Conservation (phyloP, 2,888 invertebrate genomes). For the Invenusta paracnida region DNA sequence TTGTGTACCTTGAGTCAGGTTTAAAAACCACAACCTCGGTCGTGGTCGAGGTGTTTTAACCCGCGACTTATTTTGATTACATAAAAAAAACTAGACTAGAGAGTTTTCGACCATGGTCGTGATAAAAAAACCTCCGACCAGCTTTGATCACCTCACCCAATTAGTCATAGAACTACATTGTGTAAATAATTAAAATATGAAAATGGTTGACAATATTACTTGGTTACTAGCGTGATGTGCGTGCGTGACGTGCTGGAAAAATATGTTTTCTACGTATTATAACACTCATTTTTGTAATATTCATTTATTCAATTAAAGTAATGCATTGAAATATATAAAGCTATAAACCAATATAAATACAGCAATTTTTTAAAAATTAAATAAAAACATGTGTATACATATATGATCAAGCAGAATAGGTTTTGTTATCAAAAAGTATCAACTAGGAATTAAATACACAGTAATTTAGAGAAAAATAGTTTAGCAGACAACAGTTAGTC, state of each 20-base stretch:
- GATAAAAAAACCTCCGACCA: too few species aligned
- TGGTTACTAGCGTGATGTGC: neutral
- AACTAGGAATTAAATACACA: neutral
- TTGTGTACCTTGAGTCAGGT: too few species aligned
- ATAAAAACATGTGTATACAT: neutral
- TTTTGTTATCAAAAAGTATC: neutral
- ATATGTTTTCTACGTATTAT: neutral
- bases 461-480: neutral
- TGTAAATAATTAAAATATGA: neutral
- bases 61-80: too few species aligned
- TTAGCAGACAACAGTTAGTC: neutral
- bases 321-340: neutral
- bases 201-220: neutral
- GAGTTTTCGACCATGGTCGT: too few species aligned
- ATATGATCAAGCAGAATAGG: neutral
- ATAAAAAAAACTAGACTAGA: too few species aligned
- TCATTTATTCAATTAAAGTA: neutral
- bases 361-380: neutral
- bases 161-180: neutral
- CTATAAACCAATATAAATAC: neutral
- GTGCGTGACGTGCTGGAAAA: slow-evolving; percentile 10
- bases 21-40: too few species aligned
- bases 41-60: too few species aligned
- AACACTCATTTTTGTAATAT: slow-evolving; percentile 11
- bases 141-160: too few species aligned